Evolutionary conservation across 2,113 vertebrate genomes (phyloP).

Genomic region (Amblyopsis rosae): DNA sequence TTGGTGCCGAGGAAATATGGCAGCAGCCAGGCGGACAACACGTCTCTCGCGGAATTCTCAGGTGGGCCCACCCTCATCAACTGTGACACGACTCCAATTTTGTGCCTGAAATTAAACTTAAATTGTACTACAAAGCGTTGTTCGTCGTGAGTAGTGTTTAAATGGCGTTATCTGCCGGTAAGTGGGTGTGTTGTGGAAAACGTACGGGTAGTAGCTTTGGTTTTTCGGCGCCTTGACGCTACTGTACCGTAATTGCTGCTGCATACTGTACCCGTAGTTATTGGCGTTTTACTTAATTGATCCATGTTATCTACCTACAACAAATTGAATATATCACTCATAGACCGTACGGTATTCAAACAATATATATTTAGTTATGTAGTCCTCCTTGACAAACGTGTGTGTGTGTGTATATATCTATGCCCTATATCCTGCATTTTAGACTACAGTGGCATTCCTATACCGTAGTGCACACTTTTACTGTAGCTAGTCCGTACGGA

Average conservation of each 20-base stretch:
- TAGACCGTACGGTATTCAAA: no score
- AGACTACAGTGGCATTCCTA: neutral
- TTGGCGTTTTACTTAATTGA: neutral
- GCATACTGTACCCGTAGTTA: neutral
- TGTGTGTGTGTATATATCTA: neutral
- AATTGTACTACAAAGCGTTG: no score
- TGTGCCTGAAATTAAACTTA: neutral
- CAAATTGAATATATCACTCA: no score
- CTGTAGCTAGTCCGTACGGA: no score
- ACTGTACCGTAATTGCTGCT: neutral
- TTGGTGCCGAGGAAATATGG: constrained; percentile 76
- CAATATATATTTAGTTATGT: no score
- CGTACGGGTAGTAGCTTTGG: no score
- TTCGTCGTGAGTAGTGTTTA: no score
- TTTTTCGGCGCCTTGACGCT: neutral
- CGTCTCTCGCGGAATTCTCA: constrained; percentile 76
- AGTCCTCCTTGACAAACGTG: no score
- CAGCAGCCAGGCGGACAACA: constrained; percentile 68
- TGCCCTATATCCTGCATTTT: neutral
- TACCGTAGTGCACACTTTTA: no score
- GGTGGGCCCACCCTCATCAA: constrained; percentile 53
- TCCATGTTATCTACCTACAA: no score
- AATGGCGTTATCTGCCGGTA: no score
- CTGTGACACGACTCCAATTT: neutral
- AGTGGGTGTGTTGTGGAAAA: no score